Conservation (phyloP, 2,888 invertebrate species). For the Folsomia candida region DNA sequence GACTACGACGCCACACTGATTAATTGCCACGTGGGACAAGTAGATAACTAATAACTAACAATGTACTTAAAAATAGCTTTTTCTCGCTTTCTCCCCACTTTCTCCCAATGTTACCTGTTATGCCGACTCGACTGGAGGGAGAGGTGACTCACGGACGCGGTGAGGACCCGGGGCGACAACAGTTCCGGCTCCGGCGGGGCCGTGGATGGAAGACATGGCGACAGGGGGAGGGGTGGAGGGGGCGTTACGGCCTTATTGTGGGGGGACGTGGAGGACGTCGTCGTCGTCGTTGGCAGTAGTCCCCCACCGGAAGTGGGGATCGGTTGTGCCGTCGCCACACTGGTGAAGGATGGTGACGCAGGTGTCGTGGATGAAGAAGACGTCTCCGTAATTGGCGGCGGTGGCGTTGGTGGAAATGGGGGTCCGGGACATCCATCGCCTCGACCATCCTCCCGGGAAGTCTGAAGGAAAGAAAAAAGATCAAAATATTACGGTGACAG, state of each 20-base stretch:
- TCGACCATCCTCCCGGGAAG: constrained; percentile 51
- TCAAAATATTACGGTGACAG: constrained; percentile 31
- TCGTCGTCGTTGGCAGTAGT: background rate
- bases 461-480: constrained; percentile 40
- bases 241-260: constrained; percentile 43
- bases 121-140: constrained; percentile 52
- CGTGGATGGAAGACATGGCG: constrained; percentile 46
- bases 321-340: background rate
- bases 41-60: no score
- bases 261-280: constrained; percentile 40
- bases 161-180: constrained; percentile 49
- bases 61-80: no score
- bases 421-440: constrained; percentile 50
- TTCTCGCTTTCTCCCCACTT: no score
- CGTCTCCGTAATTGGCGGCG: constrained; percentile 30
- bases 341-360: constrained; percentile 16
- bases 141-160: constrained; percentile 50
- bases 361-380: constrained; percentile 18
- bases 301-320: background rate
- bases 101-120: constrained; percentile 51
- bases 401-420: constrained; percentile 15
- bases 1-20: no score
- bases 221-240: constrained; percentile 46
- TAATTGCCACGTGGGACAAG: no score
- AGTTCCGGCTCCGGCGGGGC: constrained; percentile 49